Base-by-base conservation (phyloP, 2,797 vertebrate species). In the Aphelocoma californica region DNA sequence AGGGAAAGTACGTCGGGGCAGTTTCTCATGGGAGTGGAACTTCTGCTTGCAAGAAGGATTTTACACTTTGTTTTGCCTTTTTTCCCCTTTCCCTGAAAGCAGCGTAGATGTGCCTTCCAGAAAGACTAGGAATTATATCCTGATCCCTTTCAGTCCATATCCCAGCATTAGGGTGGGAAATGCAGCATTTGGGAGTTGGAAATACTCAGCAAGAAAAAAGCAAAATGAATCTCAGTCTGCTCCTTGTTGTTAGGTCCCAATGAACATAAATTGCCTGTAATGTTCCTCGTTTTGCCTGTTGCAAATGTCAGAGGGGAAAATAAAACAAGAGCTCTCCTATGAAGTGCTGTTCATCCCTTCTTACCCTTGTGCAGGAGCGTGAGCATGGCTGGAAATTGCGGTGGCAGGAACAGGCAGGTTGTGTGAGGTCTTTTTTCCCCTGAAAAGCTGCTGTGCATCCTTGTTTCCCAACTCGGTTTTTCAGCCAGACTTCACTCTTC, bases 11-110 rank as follows among this genome's bases (percentile, higher is more conserved):
- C 32, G 0, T 50, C 29, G 25, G 70, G 71, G 82, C 71, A 77
- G 70, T 94, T 96, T 93, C 91, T 96, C 94, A 90, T 96, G 93
- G 88, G 96, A 92, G 64, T 57, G 74, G 72, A 64, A 58, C 91
- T 96, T 90, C 61, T 91, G 90, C 85, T 87, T 54, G 78, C 95
- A 94, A 71, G 82, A 36, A 93, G 90, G 93, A 73, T 94, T 93
- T 95, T 86, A 77, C 54, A 90, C 81, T 96, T 86, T 83, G 53
- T 67, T 92, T 93, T 90, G 60, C 73, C 73, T 83, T 93, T 92
- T 90, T 58, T 25, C 42, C 69, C n/a, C 44, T 73, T 91, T 32
- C 62, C 44, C 67, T 86, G 58, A 92, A 82, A 92, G 72, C 50
- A 61, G 56, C 6, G n/a, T n/a, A 38, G 77, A 50, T 18, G 3